Conservation (phyloP, 2,888 invertebrate genomes). For the Orthosia incerta region DNA sequence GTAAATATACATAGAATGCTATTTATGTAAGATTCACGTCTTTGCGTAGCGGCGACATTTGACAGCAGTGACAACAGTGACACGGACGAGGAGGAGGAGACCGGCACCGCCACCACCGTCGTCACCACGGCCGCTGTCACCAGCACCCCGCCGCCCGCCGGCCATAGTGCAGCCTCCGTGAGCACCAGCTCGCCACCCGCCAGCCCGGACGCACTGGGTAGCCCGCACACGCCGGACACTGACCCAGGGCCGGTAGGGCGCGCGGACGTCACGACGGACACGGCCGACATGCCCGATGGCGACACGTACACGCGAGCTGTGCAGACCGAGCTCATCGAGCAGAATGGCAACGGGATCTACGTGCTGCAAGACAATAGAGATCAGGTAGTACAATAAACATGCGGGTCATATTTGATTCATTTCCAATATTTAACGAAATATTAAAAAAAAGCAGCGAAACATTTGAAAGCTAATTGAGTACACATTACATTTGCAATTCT, state of each 20-base stretch:
- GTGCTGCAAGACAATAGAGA: conserved; percentile 4
- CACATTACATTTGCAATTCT: no score
- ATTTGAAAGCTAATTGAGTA: no score
- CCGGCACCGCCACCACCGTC: conserved; percentile 43
- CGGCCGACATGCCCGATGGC: not conserved
- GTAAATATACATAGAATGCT: not conserved
- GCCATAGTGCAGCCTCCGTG: no score
- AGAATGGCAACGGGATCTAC: conserved; percentile 28
- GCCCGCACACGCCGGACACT: not conserved
- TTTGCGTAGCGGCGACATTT: conserved; percentile 80
- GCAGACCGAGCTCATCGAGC: conserved; percentile 3
- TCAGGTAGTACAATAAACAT: conserved; percentile 19
- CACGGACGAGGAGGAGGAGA: conserved; percentile 72
- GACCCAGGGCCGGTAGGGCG: not conserved
- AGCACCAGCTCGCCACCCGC: not conserved
- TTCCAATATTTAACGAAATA: no score
- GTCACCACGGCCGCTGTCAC: conserved; percentile 34
- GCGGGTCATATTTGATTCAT: no score
- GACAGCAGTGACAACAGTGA: conserved; percentile 86
- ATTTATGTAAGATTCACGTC: not conserved
- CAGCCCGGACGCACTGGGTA: not conserved
- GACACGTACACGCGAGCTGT: conserved; percentile 23
- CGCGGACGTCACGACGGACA: conserved; percentile 4
- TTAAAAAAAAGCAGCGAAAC: no score
- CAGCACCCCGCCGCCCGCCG: not conserved